Evolutionary conservation across 2,797 vertebrate genomes (phyloP).

Genomic region (Paratrypauchen microcephalus): DNA sequence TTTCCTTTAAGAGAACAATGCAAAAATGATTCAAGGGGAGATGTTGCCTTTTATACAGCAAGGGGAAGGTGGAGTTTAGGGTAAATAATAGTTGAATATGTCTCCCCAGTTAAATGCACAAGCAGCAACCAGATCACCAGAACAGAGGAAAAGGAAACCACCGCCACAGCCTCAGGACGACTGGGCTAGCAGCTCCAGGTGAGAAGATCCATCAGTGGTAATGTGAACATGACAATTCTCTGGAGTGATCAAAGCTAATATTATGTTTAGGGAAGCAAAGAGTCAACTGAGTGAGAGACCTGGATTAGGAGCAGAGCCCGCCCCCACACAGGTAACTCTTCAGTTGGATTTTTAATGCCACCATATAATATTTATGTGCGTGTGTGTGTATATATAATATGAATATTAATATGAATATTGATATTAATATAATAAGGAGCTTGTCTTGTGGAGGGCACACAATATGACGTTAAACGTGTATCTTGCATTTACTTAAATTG

Average conservation of each 20-base stretch:
- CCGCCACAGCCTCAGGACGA: constrained; percentile 58
- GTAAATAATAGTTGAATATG: not conserved
- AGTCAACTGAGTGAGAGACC: constrained; percentile 75
- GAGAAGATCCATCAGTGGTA: not conserved
- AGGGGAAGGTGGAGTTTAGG: not conserved
- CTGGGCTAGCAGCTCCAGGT: constrained; percentile 78
- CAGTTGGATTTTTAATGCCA: not conserved
- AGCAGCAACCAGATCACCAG: constrained; percentile 67
- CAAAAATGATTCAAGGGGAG: no score
- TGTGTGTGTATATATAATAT: no score
- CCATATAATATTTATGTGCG: no score
- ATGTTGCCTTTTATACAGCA: no score
- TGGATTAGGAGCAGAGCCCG: constrained; percentile 76
- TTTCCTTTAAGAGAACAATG: no score
- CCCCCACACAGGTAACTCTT: constrained; percentile 54
- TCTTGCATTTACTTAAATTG: no score
- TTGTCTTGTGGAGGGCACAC: no score
- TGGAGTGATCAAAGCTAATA: not conserved
- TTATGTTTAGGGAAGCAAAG: constrained; percentile 60
- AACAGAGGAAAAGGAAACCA: constrained; percentile 76
- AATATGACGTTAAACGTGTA: no score
- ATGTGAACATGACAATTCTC: not conserved
- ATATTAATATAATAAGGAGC: no score
- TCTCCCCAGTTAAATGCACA: constrained; percentile 64
- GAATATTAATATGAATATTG: no score